Evolutionary conservation across 2,888 invertebrate species (phyloP).

Genomic region (Chironomus tentans): DNA sequence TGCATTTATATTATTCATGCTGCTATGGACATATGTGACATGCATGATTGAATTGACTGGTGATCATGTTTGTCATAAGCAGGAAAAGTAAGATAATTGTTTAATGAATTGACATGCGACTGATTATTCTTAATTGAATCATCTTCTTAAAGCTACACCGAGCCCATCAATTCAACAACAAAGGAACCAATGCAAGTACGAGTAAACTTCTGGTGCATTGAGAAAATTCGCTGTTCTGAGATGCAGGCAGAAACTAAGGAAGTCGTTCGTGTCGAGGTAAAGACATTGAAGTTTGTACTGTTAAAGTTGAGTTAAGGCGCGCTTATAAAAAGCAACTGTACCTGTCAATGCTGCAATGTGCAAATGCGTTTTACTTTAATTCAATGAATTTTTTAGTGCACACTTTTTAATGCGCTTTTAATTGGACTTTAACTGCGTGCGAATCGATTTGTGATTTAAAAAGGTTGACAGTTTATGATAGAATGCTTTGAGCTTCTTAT

Average conservation of each 20-base stretch:
- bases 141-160: conserved; percentile 10
- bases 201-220: conserved; percentile 16
- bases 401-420: too few relatives aligned
- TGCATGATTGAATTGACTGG: background rate
- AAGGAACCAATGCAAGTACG: conserved; percentile 4
- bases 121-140: background rate
- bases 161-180: background rate
- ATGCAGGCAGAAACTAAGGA: background rate
- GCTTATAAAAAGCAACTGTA: too few relatives aligned
- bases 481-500: too few relatives aligned
- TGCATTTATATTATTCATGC: background rate
- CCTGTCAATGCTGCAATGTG: too few relatives aligned
- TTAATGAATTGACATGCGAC: background rate
- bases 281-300: background rate
- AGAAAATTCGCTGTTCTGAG: conserved; percentile 15
- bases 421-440: too few relatives aligned
- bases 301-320: background rate
- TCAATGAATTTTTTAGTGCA: background rate
- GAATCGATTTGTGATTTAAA: too few relatives aligned
- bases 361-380: background rate
- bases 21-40: background rate
- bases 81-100: conserved; percentile 3
- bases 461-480: too few relatives aligned
- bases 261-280: conserved; percentile 14
- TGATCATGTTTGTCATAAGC: conserved; percentile 11